A percentile compares a stretch with the other conserved stretches of the same genome.
These are phyloP conservation scores for Odontamblyopus lacepedii DNA, from an alignment of 2,797 vertebrate species.

Conservation along the genomic window DNA sequence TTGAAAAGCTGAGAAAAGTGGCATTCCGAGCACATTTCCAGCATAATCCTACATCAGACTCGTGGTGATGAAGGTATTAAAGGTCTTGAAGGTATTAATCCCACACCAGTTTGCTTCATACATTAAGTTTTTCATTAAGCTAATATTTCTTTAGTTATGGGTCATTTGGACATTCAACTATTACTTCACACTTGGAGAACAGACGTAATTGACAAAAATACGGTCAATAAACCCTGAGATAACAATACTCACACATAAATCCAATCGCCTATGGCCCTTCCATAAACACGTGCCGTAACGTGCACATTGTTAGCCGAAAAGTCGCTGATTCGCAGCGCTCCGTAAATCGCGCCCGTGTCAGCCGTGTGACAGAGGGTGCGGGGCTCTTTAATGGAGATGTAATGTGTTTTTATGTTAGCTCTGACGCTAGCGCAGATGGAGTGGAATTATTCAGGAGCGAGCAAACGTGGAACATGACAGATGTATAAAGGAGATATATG, in stretches of 20 bases:
- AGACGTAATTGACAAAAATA: neutral
- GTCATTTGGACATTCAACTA: neutral
- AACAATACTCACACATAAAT: neutral
- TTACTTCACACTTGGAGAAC: neutral
- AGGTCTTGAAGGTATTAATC: too few relatives aligned
- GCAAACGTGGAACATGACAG: neutral
- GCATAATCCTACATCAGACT: too few relatives aligned
- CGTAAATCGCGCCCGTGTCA: conserved; percentile 2
- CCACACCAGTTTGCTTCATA: too few relatives aligned
- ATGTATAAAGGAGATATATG: conserved; percentile 6
- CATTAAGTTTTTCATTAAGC: too few relatives aligned
- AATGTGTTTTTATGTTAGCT: conserved; percentile 7
- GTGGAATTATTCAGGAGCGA: neutral
- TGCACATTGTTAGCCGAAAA: neutral
- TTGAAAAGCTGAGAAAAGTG: too few relatives aligned
- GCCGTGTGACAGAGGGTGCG: neutral
- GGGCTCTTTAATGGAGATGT: conserved; percentile 1
- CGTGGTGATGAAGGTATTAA: too few relatives aligned
- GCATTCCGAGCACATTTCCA: too few relatives aligned
- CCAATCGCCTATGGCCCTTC: neutral
- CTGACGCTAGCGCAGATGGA: neutral
- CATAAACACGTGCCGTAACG: neutral
- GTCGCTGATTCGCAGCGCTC: neutral
- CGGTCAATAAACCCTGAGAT: neutral
- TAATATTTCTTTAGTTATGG: neutral